Evolutionary conservation across 2,888 invertebrate species (phyloP), one percentile per base, ranked within the genome.

Genomic region (Calliphora vomitoria): DNA sequence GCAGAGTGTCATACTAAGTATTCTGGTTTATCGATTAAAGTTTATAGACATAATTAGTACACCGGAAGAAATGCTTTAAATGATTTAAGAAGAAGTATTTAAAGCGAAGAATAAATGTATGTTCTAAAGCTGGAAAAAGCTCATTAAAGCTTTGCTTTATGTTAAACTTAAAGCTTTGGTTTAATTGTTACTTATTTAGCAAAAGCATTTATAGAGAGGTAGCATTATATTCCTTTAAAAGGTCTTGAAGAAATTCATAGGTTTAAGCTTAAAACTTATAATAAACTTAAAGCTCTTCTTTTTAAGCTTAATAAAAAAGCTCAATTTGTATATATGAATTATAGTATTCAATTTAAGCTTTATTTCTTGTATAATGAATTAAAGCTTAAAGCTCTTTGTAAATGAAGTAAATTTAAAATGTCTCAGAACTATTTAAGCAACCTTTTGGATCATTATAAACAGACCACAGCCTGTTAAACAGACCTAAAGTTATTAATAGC

Each of bases 11-110:
- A 47, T 81, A 11, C 11, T 2, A 71, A n/a, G 31, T 58, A 62
- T 10, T 41, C 41, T 71, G 64, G 4, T 50, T 15, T 38, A 83
- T 78, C 78, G 78, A 83, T 83, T 64, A 55, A 78, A 66, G 15
- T 41, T 69, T 18, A 13, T 55, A 44, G 11, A 11, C 4, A 47
- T 69, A 75, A 62, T 76, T 58, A 71, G 13, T 83, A 38, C 64
- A 83, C 44, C n/a, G 41, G 15, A 35, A 76, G 60, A 83, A 76
- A 83, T 25, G 8, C 1, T 18, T 38, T 47, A 25, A 4, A n/a
- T 44, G n/a, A n/a, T 6, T 18, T n/a, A 44, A 55, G 4, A 50
- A 50, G 50, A 25, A 25, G 25, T 25, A 25, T 25, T 25, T 25
- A 25, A 25, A 25, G 25, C 25, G 25, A 25, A 25, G 25, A 25